phyloP scores from a whole-genome alignment of 1,140 invertebrate species.

The Pararge aegeria region DNA sequence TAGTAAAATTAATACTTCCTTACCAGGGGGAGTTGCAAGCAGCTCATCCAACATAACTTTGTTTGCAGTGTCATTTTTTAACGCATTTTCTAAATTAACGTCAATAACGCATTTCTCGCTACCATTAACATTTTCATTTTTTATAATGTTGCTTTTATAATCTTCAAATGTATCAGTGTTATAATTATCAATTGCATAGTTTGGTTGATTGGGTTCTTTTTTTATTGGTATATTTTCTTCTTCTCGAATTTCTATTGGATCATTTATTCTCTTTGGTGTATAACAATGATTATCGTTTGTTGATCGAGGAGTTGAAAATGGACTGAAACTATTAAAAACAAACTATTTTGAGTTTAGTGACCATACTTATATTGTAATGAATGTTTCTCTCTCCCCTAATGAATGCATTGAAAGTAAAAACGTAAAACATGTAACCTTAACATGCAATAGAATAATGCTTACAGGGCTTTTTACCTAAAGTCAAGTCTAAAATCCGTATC shows the following conservation, averaged over 20 bases:
- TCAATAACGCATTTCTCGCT: constrained; percentile 50
- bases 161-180: not conserved
- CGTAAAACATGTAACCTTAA: too few relatives aligned
- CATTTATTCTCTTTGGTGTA: constrained; percentile 35
- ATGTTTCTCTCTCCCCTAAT: too few relatives aligned
- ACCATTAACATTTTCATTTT: constrained; percentile 1
- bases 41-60: constrained; percentile 51
- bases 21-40: constrained; percentile 54
- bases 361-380: too few relatives aligned
- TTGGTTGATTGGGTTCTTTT: not conserved
- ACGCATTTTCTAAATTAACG: constrained; percentile 55
- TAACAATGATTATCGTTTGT: constrained; percentile 41
- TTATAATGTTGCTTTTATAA: not conserved
- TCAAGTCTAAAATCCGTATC: constrained; percentile 53
- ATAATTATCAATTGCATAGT: constrained; percentile 8
- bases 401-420: too few relatives aligned
- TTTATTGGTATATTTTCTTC: constrained; percentile 12
- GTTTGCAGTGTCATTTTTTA: constrained; percentile 45
- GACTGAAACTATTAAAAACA: constrained; percentile 48
- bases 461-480: constrained; percentile 55
- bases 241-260: constrained; percentile 20
- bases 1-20: constrained; percentile 4
- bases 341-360: too few relatives aligned
- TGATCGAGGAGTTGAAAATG: constrained; percentile 53
- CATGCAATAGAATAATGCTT: too few relatives aligned